Base-by-base conservation (phyloP, 2,888 invertebrate species). In the Apantesis nais region DNA sequence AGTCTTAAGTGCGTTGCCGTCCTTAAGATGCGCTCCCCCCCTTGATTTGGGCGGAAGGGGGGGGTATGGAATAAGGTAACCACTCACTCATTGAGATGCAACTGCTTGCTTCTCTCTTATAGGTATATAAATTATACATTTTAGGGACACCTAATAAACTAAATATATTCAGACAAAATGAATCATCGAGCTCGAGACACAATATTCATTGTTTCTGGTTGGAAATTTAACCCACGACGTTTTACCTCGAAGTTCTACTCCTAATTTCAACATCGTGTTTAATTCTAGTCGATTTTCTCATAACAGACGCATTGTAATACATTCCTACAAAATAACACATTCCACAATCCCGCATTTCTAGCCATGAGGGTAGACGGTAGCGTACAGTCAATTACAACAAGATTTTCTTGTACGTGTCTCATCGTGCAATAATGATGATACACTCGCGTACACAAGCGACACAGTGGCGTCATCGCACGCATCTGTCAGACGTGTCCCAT, bases 351-450 rank as follows among this genome's bases (percentile, higher is more conserved):
- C 29, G 48, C 79, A 76, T 77, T 79, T 74, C 74, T 76, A 78
- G 74, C 78, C 79, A 84, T 81, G 81, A 63, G 9, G 58, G 63
- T 63, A n/a, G 39, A 88, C 88, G 81, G 88, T 88, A 88, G 88
- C 88, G 82, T 83, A 83, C 83, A 80, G 79, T 84, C 85, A 86
- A 86, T 86, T 84, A 80, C 75, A 74, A 76, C 78, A 68, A 86
- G 83, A 90, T 91, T 90, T 87, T 85, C 88, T 85, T 87, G 90
- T 90, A 83, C 86, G 78, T 80, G 85, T 85, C 82, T 84, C 85
- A 85, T 83, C 80, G 83, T 78, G 79, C 48, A 77, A 77, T 67
- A 85, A 85, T 84, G 79, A 81, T 68, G 77, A 73, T 82, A 81
- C 82, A 80, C 63, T 80, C 75, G 75, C 74, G 75, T 65, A 74